A percentile compares a stretch with the other conserved stretches of the same genome.
Evolutionary conservation across 1,140 invertebrate species (phyloP).

Genomic region (Catajapyx aquilonaris): DNA sequence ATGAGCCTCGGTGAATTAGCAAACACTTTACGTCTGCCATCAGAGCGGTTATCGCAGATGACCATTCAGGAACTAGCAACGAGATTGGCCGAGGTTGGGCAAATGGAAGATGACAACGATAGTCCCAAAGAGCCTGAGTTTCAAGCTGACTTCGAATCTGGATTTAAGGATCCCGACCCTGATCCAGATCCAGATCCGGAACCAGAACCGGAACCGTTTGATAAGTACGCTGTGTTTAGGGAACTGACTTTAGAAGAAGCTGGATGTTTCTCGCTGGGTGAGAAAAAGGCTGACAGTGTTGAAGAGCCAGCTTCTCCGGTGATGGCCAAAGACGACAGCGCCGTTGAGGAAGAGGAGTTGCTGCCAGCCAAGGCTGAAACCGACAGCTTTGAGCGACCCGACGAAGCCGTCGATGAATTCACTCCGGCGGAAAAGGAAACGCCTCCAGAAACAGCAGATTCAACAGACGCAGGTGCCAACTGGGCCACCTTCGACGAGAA

Average conservation of each 20-base stretch:
- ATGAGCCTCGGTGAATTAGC: slow-evolving; percentile 58
- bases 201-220: slow-evolving; percentile 25
- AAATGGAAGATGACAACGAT: slow-evolving; percentile 10
- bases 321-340: not conserved
- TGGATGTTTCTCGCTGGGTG: not conserved
- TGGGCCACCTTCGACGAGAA: no score
- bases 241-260: slow-evolving; percentile 30
- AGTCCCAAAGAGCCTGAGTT: slow-evolving; percentile 15
- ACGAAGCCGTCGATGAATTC: no score
- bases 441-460: no score
- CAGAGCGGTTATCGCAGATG: slow-evolving; percentile 54
- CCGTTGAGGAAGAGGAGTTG: slow-evolving; percentile 11
- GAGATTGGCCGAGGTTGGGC: slow-evolving; percentile 15
- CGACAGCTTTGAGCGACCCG: not conserved
- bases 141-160: slow-evolving; percentile 30
- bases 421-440: no score
- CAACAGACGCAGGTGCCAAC: no score
- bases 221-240: slow-evolving; percentile 65
- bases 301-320: not conserved
- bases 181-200: slow-evolving; percentile 7
- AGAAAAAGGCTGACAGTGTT: not conserved
- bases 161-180: slow-evolving; percentile 11
- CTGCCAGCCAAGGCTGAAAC: not conserved
- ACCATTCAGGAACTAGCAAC: slow-evolving; percentile 62
- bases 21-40: slow-evolving; percentile 44